Evolutionary conservation across 2,797 vertebrate species (phyloP).

Genomic region (Leptoclinus maculatus): DNA sequence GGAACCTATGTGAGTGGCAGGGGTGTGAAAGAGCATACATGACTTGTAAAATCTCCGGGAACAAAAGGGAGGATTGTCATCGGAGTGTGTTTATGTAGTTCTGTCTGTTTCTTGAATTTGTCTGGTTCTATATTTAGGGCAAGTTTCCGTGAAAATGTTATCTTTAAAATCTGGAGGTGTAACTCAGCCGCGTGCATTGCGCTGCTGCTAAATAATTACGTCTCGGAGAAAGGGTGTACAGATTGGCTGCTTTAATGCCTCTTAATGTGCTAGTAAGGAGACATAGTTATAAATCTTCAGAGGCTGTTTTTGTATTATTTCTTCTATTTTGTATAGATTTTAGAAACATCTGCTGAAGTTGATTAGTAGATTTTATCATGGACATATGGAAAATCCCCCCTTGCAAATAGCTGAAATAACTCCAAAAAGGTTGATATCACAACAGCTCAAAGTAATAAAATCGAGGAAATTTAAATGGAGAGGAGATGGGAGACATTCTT

Average conservation of each 20-base stretch:
- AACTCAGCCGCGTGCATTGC: constrained; percentile 6
- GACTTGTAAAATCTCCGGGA: constrained; percentile 51
- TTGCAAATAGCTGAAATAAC: constrained; percentile 5
- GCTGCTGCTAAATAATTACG: neutral
- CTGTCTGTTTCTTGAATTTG: constrained; percentile 48
- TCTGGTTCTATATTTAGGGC: constrained; percentile 52
- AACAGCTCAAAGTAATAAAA: constrained; percentile 15
- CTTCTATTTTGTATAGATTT: neutral
- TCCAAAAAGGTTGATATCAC: constrained; percentile 11
- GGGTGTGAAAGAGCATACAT: constrained; percentile 58
- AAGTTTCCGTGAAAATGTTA: constrained; percentile 44
- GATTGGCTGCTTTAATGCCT: neutral
- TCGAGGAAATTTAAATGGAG: constrained; percentile 10
- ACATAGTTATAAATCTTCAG: neutral
- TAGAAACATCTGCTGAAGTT: neutral
- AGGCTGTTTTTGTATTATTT: neutral
- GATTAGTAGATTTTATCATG: constrained; percentile 18
- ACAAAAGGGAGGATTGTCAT: constrained; percentile 62
- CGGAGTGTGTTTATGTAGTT: constrained; percentile 48
- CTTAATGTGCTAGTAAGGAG: neutral
- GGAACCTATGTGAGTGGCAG: constrained; percentile 43
- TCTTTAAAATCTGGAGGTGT: constrained; percentile 40
- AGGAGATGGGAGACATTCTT: constrained; percentile 50
- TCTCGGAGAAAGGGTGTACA: neutral
- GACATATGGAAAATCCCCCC: constrained; percentile 7